A percentile compares a stretch with the other conserved stretches of the same genome.
These are phyloP conservation scores for Aphidius gifuensis DNA, from an alignment of 1,140 invertebrate genomes.

Conservation along the genomic window DNA sequence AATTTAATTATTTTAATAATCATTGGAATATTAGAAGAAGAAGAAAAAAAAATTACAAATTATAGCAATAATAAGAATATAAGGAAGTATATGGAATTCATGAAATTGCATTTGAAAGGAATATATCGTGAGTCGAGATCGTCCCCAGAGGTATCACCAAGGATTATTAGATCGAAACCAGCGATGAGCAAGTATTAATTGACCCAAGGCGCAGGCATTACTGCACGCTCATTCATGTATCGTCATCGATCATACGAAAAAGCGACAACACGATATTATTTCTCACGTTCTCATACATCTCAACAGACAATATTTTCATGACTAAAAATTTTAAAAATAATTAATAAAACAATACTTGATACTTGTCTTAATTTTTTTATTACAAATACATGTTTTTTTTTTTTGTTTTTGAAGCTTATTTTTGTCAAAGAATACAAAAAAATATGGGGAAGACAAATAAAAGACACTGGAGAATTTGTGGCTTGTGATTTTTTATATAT, in stretches of 20 bases:
- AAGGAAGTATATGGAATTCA: neutral
- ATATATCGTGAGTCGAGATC: slow-evolving; percentile 10
- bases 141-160: slow-evolving; percentile 21
- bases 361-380: too few species aligned
- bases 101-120: slow-evolving; percentile 15
- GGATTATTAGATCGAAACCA: slow-evolving; percentile 25
- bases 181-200: slow-evolving; percentile 25
- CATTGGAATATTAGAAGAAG: neutral
- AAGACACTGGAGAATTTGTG: slow-evolving; percentile 7
- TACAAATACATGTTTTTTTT: too few species aligned
- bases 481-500: slow-evolving; percentile 7
- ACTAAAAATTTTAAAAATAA: neutral
- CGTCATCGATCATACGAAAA: slow-evolving; percentile 22
- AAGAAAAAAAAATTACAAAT: neutral
- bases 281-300: slow-evolving; percentile 20
- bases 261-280: slow-evolving; percentile 19
- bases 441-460: neutral
- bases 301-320: neutral
- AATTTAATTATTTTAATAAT: slow-evolving; percentile 1
- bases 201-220: slow-evolving; percentile 15
- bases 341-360: too few species aligned
- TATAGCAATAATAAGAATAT: neutral
- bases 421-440: neutral
- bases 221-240: slow-evolving; percentile 11
- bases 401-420: neutral